Percentiles rank a stretch among this genome's conserved stretches.
phyloP scores from a whole-genome alignment of 1,140 invertebrate genomes.

The Brevipalpus yothersi region DNA sequence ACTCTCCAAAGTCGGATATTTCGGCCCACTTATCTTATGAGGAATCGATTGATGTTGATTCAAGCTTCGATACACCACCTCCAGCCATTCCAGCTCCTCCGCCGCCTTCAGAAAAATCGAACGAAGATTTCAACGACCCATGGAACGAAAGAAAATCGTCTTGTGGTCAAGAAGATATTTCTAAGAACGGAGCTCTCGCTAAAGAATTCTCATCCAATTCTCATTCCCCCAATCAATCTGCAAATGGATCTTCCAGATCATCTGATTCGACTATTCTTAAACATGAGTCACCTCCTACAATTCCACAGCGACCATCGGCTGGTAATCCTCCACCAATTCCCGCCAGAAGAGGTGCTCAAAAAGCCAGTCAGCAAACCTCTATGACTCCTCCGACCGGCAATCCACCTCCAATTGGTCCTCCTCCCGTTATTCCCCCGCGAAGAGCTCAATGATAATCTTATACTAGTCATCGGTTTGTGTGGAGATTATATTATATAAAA shows the following conservation, averaged over 20 bases:
- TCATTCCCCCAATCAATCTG: slow-evolving; percentile 1
- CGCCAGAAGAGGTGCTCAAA: not conserved
- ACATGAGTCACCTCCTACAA: not conserved
- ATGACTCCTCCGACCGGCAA: not conserved
- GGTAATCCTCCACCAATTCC: slow-evolving; percentile 3
- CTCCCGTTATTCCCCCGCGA: not conserved
- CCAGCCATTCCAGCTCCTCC: not conserved
- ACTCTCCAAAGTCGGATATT: not conserved
- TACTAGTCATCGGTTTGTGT: no score
- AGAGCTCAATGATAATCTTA: not conserved
- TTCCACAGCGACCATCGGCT: not conserved
- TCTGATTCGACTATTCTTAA: not conserved
- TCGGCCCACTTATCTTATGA: not conserved
- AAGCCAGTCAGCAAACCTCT: not conserved
- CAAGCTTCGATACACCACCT: slow-evolving; percentile 3
- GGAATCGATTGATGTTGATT: not conserved
- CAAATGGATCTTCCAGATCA: not conserved
- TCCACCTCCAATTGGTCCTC: not conserved
- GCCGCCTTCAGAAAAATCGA: not conserved
- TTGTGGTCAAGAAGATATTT: not conserved
- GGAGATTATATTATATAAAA: no score
- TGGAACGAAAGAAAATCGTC: not conserved
- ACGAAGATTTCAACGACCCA: not conserved
- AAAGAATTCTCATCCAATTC: not conserved
- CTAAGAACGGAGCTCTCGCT: not conserved